These are phyloP conservation scores for Musca domestica DNA, from an alignment of 1,140 invertebrate species.

Conservation along the genomic window DNA sequence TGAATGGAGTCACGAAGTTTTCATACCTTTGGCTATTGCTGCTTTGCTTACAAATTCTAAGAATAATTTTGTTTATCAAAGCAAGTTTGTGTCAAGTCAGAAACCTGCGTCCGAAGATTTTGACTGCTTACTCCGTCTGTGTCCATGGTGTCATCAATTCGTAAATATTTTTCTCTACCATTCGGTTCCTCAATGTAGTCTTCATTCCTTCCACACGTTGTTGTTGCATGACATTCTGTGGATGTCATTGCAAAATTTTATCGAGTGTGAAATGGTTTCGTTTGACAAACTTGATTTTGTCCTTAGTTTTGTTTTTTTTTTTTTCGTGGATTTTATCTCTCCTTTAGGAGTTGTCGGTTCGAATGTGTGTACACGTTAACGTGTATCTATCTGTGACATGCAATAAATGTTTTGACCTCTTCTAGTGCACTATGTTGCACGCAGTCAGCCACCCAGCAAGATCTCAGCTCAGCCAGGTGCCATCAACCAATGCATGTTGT, in stretches of 20 bases:
- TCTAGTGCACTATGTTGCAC: neutral
- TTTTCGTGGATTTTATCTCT: neutral
- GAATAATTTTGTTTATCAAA: too few species aligned
- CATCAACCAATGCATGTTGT: neutral
- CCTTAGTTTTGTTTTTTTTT: neutral
- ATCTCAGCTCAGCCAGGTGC: neutral
- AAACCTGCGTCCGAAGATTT: too few species aligned
- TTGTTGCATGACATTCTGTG: neutral
- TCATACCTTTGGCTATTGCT: too few species aligned
- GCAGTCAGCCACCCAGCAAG: too few species aligned
- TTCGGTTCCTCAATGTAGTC: neutral
- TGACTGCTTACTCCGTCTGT: too few species aligned
- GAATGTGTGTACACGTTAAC: neutral
- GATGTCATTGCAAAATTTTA: constrained; percentile 9
- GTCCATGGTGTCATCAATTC: too few species aligned
- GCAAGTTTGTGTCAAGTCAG: too few species aligned
- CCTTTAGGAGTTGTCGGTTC: neutral
- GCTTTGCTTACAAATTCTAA: too few species aligned
- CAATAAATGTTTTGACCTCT: constrained; percentile 4
- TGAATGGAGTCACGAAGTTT: too few species aligned
- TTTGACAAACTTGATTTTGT: constrained; percentile 13
- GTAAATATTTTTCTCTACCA: neutral
- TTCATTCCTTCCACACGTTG: neutral
- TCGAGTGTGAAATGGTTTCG: constrained; percentile 14
- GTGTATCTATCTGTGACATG: neutral